Evolutionary conservation across 2,797 vertebrate species (phyloP).

Genomic region (Melanotaenia pygmaea): DNA sequence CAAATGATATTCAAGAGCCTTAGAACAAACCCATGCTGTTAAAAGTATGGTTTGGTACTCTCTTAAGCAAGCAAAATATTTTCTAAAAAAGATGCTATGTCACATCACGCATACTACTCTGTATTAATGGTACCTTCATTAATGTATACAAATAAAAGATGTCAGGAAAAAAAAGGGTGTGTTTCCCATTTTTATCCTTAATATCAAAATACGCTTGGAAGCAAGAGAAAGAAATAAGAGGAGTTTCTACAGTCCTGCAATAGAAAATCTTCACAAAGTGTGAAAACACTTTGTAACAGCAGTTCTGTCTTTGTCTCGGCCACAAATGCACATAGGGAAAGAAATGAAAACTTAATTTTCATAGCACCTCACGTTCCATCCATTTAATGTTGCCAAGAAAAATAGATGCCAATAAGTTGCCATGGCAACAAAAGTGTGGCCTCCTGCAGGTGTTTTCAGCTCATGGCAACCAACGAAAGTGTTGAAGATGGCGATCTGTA

Average conservation of each 20-base stretch:
- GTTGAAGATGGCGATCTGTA: slow-evolving; percentile 15
- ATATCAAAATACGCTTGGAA: too few relatives aligned
- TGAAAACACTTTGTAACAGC: not conserved
- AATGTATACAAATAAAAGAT: too few relatives aligned
- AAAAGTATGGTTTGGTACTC: too few relatives aligned
- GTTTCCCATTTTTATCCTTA: not conserved
- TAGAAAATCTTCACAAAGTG: not conserved
- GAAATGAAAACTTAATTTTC: slow-evolving; percentile 56
- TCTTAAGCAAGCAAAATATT: too few relatives aligned
- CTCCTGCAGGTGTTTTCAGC: slow-evolving; percentile 66
- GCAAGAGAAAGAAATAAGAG: too few relatives aligned
- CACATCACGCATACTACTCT: not conserved
- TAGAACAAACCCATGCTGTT: too few relatives aligned
- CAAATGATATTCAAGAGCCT: too few relatives aligned
- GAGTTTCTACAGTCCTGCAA: not conserved
- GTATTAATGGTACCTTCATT: too few relatives aligned
- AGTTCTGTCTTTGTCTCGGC: slow-evolving; percentile 21
- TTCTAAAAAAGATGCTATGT: not conserved
- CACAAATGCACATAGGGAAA: slow-evolving; percentile 43
- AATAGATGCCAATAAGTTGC: slow-evolving; percentile 62
- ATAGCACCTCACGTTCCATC: slow-evolving; percentile 34
- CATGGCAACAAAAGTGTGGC: slow-evolving; percentile 66
- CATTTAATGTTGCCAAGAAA: slow-evolving; percentile 57
- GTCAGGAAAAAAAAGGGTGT: not conserved
- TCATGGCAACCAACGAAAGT: slow-evolving; percentile 14